Conservation (phyloP, 2,888 invertebrate genomes). For the Eupithecia inturbata region DNA sequence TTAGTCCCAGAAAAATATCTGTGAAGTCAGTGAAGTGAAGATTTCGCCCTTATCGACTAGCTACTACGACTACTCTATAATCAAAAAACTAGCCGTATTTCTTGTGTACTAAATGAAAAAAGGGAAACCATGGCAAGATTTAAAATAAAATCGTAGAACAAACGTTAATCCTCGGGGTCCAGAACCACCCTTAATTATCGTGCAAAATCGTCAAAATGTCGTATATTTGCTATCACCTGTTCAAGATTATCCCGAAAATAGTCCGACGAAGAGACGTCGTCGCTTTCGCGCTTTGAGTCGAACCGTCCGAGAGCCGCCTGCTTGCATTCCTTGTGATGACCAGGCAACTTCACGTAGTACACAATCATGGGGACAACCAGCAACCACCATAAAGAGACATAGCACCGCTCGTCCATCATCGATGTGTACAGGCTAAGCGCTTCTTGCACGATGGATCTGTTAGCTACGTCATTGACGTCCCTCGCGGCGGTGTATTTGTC, state of each 20-base stretch:
- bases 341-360: not conserved
- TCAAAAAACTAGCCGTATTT: too few species aligned
- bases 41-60: not conserved
- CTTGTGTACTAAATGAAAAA: too few species aligned
- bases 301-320: not conserved
- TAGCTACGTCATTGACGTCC: not conserved
- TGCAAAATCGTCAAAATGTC: not conserved
- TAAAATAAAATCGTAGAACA: not conserved
- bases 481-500: not conserved
- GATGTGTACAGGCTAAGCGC: not conserved
- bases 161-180: not conserved
- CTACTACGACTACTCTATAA: too few species aligned
- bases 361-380: not conserved
- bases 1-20: too few species aligned
- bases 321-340: not conserved
- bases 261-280: not conserved
- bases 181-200: not conserved
- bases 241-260: not conserved
- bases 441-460: conserved; percentile 1
- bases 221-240: not conserved
- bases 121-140: too few species aligned
- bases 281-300: not conserved
- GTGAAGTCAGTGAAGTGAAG: too few species aligned
- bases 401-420: conserved; percentile 1
- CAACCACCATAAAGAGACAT: not conserved